A percentile compares a stretch with the other conserved stretches of the same genome.
Conservation (phyloP, 2,797 vertebrate species). For the Myripristis murdjan region DNA sequence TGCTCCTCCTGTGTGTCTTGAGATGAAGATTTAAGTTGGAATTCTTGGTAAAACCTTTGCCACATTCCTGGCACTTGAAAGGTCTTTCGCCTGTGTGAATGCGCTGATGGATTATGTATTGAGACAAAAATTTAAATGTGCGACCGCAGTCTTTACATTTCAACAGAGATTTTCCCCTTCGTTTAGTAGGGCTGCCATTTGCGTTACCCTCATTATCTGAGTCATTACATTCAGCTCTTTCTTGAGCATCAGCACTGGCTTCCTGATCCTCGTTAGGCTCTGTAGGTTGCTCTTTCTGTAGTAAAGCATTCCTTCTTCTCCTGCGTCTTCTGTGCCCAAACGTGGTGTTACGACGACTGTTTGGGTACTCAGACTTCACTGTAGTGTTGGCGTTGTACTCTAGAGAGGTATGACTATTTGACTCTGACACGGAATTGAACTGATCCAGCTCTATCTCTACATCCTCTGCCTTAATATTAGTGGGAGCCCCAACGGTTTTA, state of each 20-base stretch:
- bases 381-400: conserved; percentile 1
- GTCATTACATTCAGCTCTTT: conserved; percentile 20
- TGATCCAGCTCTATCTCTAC: conserved; percentile 50
- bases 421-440: conserved; percentile 35
- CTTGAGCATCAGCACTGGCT: background rate
- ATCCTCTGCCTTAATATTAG: conserved; percentile 63
- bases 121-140: conserved; percentile 80
- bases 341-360: background rate
- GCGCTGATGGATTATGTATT: conserved; percentile 84
- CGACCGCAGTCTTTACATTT: conserved; percentile 82
- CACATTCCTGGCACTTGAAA: conserved; percentile 82
- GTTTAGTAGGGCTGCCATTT: conserved; percentile 42
- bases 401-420: conserved; percentile 8
- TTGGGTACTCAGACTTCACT: conserved; percentile 26
- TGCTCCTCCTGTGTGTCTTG: conserved; percentile 72
- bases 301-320: conserved; percentile 37
- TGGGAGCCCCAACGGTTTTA: background rate
- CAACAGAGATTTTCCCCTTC: conserved; percentile 50
- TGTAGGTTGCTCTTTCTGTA: conserved; percentile 4
- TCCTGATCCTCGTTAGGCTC: conserved; percentile 14
- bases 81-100: conserved; percentile 87
- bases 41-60: conserved; percentile 83
- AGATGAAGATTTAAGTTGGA: conserved; percentile 86
- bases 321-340: conserved; percentile 70
- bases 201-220: background rate